Percentiles rank a stretch among this genome's conserved stretches.
phyloP scores from a whole-genome alignment of 2,888 invertebrate genomes.

The Drosophila antonietae region DNA sequence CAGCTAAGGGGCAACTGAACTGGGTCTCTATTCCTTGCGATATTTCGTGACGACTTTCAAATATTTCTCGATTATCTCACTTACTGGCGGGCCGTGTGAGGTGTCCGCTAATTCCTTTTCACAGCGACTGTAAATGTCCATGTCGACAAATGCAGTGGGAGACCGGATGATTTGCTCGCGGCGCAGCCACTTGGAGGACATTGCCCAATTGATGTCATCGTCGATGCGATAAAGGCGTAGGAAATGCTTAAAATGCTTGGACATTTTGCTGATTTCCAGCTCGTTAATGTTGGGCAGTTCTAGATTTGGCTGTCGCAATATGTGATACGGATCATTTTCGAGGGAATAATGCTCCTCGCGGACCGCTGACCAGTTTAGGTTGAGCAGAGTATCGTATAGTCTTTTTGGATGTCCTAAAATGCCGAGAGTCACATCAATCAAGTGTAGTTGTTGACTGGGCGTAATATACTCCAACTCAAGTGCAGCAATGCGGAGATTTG shows the following conservation, averaged over 20 bases:
- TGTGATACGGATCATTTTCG: conserved; percentile 80
- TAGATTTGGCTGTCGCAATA: conserved; percentile 76
- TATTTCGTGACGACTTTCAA: neutral
- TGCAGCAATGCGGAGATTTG: conserved; percentile 74
- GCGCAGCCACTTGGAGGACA: neutral
- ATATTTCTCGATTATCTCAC: conserved; percentile 2
- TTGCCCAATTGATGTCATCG: no score
- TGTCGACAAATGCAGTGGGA: no score
- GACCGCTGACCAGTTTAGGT: conserved; percentile 74
- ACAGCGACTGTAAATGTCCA: conserved; percentile 9
- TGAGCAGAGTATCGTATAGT: conserved; percentile 80
- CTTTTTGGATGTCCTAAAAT: conserved; percentile 82
- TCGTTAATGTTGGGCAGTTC: conserved; percentile 69
- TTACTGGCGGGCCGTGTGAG: neutral
- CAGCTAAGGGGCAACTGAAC: no score
- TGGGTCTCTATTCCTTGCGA: conserved; percentile 1
- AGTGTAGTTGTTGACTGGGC: conserved; percentile 76
- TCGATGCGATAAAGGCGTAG: neutral
- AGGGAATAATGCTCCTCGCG: conserved; percentile 68
- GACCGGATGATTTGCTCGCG: neutral
- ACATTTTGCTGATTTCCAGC: conserved; percentile 26
- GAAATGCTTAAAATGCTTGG: conserved; percentile 3
- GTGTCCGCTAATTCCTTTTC: neutral
- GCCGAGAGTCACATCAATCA: conserved; percentile 81
- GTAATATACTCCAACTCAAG: conserved; percentile 82